Conservation (phyloP, 2,797 vertebrate species). For the Limnodromus scolopaceus region DNA sequence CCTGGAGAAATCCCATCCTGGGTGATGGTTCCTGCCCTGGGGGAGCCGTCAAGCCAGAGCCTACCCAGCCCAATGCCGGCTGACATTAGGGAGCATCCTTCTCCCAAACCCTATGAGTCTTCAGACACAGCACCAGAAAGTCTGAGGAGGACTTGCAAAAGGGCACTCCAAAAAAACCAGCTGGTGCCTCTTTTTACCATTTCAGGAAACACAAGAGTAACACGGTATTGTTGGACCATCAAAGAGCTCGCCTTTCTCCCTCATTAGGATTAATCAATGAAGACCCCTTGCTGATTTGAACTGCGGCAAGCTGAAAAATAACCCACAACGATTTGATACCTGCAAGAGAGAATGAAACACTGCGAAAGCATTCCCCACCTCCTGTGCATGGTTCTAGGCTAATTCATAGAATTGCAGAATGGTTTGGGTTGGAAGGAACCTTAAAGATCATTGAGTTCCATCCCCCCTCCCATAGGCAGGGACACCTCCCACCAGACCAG, state of each 20-base stretch:
- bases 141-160: neutral
- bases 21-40: accelerated
- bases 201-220: neutral
- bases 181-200: neutral
- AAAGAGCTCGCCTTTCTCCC: neutral
- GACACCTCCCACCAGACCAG: too few relatives aligned
- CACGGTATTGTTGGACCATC: neutral
- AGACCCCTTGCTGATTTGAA: neutral
- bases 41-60: neutral
- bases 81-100: neutral
- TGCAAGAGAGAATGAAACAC: neutral
- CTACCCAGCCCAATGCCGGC: neutral
- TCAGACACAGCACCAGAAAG: neutral
- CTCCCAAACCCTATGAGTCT: neutral
- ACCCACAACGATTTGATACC: neutral
- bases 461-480: too few relatives aligned
- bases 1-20: neutral
- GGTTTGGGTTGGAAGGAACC: too few relatives aligned
- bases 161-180: neutral
- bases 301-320: neutral
- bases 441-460: too few relatives aligned
- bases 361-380: neutral
- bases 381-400: neutral
- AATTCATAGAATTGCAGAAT: neutral
- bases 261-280: neutral